These are phyloP conservation scores for Willowsia nigromaculata DNA, from an alignment of 2,888 invertebrate species.

Conservation along the genomic window DNA sequence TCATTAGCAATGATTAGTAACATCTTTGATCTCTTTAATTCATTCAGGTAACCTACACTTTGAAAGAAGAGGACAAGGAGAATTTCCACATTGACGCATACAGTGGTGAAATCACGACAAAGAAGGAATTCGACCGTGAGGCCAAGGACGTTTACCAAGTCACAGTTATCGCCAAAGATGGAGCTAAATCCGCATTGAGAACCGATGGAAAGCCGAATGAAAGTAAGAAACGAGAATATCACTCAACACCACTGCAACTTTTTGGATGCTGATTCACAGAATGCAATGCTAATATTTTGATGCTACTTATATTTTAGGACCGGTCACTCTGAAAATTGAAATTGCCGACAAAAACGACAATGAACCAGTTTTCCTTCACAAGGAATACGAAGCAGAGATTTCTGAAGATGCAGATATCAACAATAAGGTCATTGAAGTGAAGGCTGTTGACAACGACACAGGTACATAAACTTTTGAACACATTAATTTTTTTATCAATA, in stretches of 20 bases:
- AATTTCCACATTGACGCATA: conserved; percentile 90
- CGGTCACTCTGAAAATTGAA: conserved; percentile 92
- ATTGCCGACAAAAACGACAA: conserved; percentile 99
- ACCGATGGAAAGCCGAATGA: conserved; percentile 86
- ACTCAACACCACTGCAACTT: no score
- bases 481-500: no score
- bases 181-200: conserved; percentile 89
- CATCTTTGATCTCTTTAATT: background rate
- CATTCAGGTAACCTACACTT: conserved; percentile 86
- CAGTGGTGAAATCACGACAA: conserved; percentile 94
- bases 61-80: conserved; percentile 84
- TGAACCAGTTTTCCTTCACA: conserved; percentile 90
- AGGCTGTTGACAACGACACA: conserved; percentile 92
- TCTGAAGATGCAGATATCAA: conserved; percentile 89
- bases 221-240: no score
- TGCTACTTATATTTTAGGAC: conserved; percentile 80
- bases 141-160: conserved; percentile 91
- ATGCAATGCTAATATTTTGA: no score
- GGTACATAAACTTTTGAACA: no score
- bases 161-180: conserved; percentile 94
- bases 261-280: no score
- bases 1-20: background rate
- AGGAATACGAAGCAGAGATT: conserved; percentile 82
- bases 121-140: conserved; percentile 92
- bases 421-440: conserved; percentile 91